Evolutionary conservation across 2,797 vertebrate genomes (phyloP).

Genomic region (Coranthus polyacanthus): DNA sequence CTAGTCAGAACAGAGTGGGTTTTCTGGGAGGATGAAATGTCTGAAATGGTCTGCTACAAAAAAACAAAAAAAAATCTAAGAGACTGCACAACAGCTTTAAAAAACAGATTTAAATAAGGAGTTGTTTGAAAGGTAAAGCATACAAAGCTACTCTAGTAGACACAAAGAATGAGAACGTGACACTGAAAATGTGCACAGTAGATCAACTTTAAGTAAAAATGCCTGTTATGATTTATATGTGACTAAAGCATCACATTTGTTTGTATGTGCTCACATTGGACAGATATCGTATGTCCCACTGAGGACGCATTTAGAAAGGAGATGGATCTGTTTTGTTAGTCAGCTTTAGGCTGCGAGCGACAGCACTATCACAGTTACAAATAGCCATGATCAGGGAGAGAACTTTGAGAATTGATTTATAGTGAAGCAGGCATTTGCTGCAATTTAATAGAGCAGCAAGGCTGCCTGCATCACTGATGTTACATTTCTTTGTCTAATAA

Average conservation of each 20-base stretch:
- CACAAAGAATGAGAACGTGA: too few relatives aligned
- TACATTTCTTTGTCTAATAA: slow-evolving; percentile 26
- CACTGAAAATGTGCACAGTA: too few relatives aligned
- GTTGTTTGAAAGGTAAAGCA: too few relatives aligned
- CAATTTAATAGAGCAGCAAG: slow-evolving; percentile 15
- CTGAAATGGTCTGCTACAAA: too few relatives aligned
- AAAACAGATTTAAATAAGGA: too few relatives aligned
- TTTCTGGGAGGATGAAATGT: too few relatives aligned
- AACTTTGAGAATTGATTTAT: slow-evolving; percentile 21
- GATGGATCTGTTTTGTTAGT: slow-evolving; percentile 27
- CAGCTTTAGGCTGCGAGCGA: slow-evolving; percentile 1
- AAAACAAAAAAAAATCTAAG: too few relatives aligned
- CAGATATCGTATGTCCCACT: background rate
- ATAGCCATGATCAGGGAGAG: slow-evolving; percentile 24
- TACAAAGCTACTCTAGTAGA: too few relatives aligned
- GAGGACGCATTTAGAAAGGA: background rate
- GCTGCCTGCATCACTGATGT: background rate
- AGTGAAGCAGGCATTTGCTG: slow-evolving; percentile 17
- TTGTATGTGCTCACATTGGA: background rate
- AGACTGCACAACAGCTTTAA: too few relatives aligned
- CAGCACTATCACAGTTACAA: slow-evolving; percentile 18
- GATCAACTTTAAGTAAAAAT: background rate
- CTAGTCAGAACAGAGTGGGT: too few relatives aligned
- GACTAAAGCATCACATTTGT: background rate
- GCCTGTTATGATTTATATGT: background rate